Evolutionary conservation across 2,797 vertebrate species (phyloP).

Genomic region (Sciurus carolinensis): DNA sequence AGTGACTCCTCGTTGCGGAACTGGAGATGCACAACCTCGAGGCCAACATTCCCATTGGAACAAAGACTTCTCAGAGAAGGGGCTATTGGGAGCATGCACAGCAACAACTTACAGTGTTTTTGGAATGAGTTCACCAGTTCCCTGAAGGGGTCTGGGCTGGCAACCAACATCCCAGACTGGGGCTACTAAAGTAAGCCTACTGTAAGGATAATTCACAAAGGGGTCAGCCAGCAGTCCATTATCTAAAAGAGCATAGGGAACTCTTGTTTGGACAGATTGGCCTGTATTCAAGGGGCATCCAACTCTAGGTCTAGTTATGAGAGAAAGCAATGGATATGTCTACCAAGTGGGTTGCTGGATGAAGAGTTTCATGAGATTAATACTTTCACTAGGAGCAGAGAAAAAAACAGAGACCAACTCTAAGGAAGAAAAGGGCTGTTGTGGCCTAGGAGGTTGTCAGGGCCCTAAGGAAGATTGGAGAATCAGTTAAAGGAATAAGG

Average conservation of each 20-base stretch:
- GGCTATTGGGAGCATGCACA: neutral
- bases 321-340: neutral
- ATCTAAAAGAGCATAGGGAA: neutral
- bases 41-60: neutral
- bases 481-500: neutral
- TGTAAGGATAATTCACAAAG: neutral
- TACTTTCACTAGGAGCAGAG: neutral
- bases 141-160: neutral
- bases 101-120: neutral
- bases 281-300: neutral
- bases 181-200: neutral
- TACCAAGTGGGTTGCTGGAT: neutral
- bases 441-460: neutral
- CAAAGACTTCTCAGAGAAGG: neutral
- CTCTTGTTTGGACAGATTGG: neutral
- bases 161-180: neutral
- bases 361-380: slow-evolving; percentile 3
- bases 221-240: neutral
- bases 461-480: neutral
- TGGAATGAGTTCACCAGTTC: neutral
- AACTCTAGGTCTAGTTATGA: neutral
- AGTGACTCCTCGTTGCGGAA: neutral
- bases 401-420: neutral
- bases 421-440: neutral
- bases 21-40: neutral